These are phyloP conservation scores for Ptychobarbus kaznakovi DNA, from an alignment of 2,797 vertebrate genomes.

Conservation along the genomic window DNA sequence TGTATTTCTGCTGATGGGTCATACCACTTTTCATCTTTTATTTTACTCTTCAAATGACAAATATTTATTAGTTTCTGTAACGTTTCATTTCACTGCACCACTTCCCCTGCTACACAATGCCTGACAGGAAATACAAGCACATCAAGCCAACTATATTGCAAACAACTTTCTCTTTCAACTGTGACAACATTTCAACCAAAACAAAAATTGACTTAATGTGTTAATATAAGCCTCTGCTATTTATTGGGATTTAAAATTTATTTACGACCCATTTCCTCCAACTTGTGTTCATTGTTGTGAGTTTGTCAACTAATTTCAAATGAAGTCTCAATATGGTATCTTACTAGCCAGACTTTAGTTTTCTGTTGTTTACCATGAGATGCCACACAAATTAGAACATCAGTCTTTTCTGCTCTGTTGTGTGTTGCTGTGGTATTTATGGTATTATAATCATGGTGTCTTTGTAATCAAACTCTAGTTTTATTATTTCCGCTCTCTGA, in stretches of 20 bases:
- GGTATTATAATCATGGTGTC: slow-evolving; percentile 37
- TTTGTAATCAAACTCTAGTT: slow-evolving; percentile 37
- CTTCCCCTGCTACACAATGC: neutral
- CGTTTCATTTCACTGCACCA: neutral
- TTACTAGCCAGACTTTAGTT: neutral
- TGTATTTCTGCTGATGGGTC: slow-evolving; percentile 22
- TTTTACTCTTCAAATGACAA: slow-evolving; percentile 1
- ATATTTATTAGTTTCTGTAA: slow-evolving; percentile 7
- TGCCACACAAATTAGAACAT: slow-evolving; percentile 25
- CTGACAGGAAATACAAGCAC: slow-evolving; percentile 17
- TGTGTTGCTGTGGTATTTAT: slow-evolving; percentile 36
- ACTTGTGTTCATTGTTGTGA: slow-evolving; percentile 14
- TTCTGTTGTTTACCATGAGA: slow-evolving; percentile 25
- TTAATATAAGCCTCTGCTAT: neutral
- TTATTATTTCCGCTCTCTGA: slow-evolving; percentile 46
- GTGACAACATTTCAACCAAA: neutral
- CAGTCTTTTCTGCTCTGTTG: slow-evolving; percentile 22
- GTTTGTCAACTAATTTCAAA: neutral
- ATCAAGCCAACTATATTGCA: neutral
- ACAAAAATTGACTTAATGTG: neutral
- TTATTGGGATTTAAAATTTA: neutral
- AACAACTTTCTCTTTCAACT: neutral
- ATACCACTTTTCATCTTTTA: slow-evolving; percentile 37
- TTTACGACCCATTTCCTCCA: neutral
- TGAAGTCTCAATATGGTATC: slow-evolving; percentile 12